Conservation (phyloP, 1,140 invertebrate genomes). For the Sinella curviseta region DNA sequence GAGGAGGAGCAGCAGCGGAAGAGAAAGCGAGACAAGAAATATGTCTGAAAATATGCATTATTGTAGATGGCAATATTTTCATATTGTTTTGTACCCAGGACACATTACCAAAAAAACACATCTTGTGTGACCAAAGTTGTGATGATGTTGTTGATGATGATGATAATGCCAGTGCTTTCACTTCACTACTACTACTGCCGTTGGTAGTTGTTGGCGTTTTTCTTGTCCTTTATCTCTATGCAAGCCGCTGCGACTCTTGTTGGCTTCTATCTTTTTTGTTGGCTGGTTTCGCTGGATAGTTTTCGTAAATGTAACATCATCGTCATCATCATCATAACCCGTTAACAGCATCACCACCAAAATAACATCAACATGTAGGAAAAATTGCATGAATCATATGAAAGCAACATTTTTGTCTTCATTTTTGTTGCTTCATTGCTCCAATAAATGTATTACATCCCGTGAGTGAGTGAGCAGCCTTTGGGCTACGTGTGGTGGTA, state of each 20-base stretch:
- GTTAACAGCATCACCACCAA: background rate
- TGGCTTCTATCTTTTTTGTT: background rate
- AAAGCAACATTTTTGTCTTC: constrained; percentile 15
- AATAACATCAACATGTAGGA: background rate
- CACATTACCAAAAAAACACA: constrained; percentile 12
- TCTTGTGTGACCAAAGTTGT: too few species aligned
- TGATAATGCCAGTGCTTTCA: too few species aligned
- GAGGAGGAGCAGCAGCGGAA: too few species aligned
- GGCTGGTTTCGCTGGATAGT: background rate
- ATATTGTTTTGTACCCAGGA: too few species aligned
- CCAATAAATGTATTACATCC: constrained; percentile 15
- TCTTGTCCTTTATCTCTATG: background rate
- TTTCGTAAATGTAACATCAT: too few species aligned
- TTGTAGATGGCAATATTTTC: constrained; percentile 1
- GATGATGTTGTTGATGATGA: background rate
- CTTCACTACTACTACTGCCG: background rate
- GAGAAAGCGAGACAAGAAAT: too few species aligned
- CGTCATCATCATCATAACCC: too few species aligned
- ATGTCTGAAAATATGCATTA: background rate
- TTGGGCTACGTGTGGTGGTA: too few species aligned
- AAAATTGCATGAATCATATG: constrained; percentile 7
- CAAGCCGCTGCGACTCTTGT: background rate
- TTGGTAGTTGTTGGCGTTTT: background rate
- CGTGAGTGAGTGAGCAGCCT: background rate
- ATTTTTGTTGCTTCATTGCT: constrained; percentile 15